Evolutionary conservation across 2,797 vertebrate species (phyloP), one percentile per base, ranked within the genome.

Genomic region (Lacerta bilineata): DNA sequence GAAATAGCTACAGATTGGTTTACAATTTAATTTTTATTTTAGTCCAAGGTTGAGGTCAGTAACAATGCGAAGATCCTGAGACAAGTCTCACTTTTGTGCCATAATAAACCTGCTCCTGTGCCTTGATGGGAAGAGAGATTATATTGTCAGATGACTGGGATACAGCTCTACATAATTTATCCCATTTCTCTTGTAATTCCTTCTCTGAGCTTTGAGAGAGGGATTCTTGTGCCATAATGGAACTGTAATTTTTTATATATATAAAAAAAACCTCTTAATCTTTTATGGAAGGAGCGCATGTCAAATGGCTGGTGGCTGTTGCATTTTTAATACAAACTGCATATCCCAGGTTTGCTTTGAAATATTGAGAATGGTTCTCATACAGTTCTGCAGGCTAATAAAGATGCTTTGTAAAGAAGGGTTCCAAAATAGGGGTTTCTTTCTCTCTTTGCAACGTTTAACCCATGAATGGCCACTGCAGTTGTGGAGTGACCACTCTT

Each of bases 1-100:
- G 71, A 17, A 36, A 39, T 59, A 43, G 87, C 81, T 82, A 92
- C 93, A 88, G 84, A 93, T 86, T 92, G 82, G 77, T 77, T 86
- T 90, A 86, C 88, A 89, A 95, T 94, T 93, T 88, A 92, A 93
- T 91, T 83, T 90, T 95, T 95, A 95, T 95, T 95, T 95, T 93
- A 89, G 93, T 93, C 92, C 93, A 94, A 94, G 93, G 94, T 91
- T 94, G 92, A 95, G 94, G 94, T 94, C 91, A 92, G 10, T 55
- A 90, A 93, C 87, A 86, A 84, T 80, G 89, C 91, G 83, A 86
- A 92, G 92, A 92, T 94, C 94, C 91, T 95, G 93, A 94, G 59
- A 91, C 88, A 87, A 93, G 90, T 93, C 92, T 0, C 0, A 90
- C 85, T 2, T 0, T 78, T 91, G 66, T 2, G 66, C 87, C 91